These are phyloP conservation scores for Gymnosoma rotundatum DNA, from an alignment of 2,888 invertebrate species.

Conservation along the genomic window DNA sequence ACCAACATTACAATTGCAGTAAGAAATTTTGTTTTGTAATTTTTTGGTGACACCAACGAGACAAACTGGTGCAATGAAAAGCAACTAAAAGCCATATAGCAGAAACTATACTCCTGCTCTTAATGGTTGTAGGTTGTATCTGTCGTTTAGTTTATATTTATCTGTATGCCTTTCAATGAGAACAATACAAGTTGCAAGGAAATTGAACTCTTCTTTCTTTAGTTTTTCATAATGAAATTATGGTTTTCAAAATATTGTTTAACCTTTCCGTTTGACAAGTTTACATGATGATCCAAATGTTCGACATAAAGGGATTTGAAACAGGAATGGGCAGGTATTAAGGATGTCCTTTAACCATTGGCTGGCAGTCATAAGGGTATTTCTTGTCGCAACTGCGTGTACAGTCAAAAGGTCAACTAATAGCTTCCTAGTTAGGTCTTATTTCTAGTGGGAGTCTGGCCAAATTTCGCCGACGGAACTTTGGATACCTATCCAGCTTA, in stretches of 20 bases:
- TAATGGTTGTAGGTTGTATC: slow-evolving; percentile 25
- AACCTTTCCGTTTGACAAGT: slow-evolving; percentile 67
- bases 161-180: slow-evolving; percentile 23
- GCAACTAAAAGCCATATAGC: background rate
- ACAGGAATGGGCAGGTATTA: no score
- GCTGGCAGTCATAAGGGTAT: no score
- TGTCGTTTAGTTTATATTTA: slow-evolving; percentile 24
- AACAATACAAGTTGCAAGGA: background rate
- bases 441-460: no score
- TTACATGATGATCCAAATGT: slow-evolving; percentile 64
- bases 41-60: slow-evolving; percentile 11
- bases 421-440: no score
- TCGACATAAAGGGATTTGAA: background rate
- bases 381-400: no score
- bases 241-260: slow-evolving; percentile 65
- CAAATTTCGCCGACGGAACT: no score
- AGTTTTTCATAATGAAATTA: slow-evolving; percentile 55
- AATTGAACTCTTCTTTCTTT: slow-evolving; percentile 16
- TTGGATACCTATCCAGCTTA: no score
- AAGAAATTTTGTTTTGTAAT: slow-evolving; percentile 44
- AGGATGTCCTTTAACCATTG: no score
- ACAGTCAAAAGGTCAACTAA: no score
- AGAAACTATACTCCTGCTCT: slow-evolving; percentile 13
- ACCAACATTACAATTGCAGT: slow-evolving; percentile 48
- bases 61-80: background rate